These are phyloP conservation scores for Fragum fragum DNA, from an alignment of 2,888 invertebrate genomes.

Conservation along the genomic window DNA sequence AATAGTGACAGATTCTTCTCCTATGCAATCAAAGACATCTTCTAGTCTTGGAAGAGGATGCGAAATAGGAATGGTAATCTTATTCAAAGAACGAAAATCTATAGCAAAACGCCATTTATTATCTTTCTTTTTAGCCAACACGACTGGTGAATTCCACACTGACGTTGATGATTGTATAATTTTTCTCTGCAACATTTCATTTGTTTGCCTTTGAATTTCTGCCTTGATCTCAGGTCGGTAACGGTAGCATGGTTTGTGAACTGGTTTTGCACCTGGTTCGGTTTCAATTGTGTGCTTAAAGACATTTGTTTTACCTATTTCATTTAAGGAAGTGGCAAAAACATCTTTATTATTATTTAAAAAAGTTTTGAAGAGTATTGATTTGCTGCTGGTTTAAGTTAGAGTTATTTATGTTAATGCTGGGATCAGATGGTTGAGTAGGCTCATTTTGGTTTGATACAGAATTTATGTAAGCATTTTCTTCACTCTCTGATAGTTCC, in stretches of 20 bases:
- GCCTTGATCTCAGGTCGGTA: slow-evolving; percentile 32
- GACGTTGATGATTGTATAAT: no score
- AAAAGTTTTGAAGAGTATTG: slow-evolving; percentile 20
- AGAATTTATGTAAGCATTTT: not conserved
- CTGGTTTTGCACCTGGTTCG: no score
- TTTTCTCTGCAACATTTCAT: slow-evolving; percentile 44
- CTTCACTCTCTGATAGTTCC: not conserved
- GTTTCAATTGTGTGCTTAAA: slow-evolving; percentile 54
- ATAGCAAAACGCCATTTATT: no score
- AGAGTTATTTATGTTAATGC: slow-evolving; percentile 34
- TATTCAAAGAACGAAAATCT: slow-evolving; percentile 62
- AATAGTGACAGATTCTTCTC: slow-evolving; percentile 45
- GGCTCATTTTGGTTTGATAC: no score
- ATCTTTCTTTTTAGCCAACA: slow-evolving; percentile 60
- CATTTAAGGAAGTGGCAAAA: slow-evolving; percentile 35
- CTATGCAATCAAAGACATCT: no score
- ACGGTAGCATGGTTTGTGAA: slow-evolving; percentile 45
- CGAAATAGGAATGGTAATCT: no score
- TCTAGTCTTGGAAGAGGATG: no score
- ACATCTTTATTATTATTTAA: slow-evolving; percentile 37
- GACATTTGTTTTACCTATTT: slow-evolving; percentile 48
- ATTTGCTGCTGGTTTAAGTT: slow-evolving; percentile 31
- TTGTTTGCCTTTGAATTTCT: slow-evolving; percentile 53
- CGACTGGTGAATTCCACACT: slow-evolving; percentile 63
- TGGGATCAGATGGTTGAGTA: not conserved